Evolutionary conservation across 2,113 vertebrate species (phyloP).

Genomic region (Tupaia chinensis): DNA sequence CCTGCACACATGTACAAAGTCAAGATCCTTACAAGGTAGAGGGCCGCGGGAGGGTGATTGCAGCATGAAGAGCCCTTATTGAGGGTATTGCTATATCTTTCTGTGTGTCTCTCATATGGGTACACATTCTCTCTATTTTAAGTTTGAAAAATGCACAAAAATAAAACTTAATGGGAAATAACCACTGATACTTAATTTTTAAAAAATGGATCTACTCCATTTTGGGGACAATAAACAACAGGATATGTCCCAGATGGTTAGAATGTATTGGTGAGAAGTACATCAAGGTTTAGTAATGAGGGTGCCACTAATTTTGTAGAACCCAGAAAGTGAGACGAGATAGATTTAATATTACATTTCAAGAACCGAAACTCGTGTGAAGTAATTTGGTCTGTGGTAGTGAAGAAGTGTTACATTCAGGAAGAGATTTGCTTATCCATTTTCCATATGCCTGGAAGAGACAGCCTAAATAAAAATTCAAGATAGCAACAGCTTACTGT

Average conservation of each 20-base stretch:
- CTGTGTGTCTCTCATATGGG: no score
- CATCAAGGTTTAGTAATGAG: neutral
- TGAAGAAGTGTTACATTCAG: neutral
- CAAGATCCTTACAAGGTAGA: no score
- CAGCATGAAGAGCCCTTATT: no score
- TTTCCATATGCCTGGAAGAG: neutral
- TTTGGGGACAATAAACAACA: no score
- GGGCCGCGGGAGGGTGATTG: no score
- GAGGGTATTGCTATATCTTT: no score
- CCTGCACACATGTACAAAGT: no score
- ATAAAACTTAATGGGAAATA: no score
- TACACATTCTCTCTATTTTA: no score
- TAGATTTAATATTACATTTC: neutral
- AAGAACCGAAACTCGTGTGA: neutral
- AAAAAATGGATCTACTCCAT: no score
- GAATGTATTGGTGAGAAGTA: neutral
- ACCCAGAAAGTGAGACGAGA: neutral
- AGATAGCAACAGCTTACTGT: neutral
- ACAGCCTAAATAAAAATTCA: conserved; percentile 5
- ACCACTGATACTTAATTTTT: no score
- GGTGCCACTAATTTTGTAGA: neutral
- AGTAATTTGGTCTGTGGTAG: neutral
- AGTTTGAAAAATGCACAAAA: no score
- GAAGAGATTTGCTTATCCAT: neutral
- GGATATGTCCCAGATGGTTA: neutral